phyloP scores from a whole-genome alignment of 1,140 invertebrate species.

The Pantala flavescens region DNA sequence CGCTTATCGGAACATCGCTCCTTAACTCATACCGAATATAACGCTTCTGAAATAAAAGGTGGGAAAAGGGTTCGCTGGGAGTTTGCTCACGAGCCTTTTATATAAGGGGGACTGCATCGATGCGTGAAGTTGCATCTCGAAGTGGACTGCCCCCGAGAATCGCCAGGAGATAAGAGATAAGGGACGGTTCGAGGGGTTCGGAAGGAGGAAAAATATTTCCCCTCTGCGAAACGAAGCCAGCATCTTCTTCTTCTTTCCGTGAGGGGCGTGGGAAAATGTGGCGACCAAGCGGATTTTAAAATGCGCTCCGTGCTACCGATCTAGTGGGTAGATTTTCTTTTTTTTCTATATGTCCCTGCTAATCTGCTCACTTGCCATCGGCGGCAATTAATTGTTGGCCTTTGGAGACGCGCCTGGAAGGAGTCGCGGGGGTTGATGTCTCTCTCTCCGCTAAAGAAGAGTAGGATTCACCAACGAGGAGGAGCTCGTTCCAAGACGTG shows the following conservation, averaged over 20 bases:
- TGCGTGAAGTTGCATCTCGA: not conserved
- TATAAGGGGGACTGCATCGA: not conserved
- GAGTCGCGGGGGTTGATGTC: no score
- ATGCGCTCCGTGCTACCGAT: not conserved
- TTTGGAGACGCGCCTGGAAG: no score
- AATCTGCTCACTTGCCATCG: no score
- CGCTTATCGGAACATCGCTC: not conserved
- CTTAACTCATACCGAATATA: not conserved
- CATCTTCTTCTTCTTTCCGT: not conserved
- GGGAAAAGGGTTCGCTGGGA: not conserved
- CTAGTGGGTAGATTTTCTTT: no score
- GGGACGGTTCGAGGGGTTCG: not conserved
- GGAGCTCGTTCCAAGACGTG: no score
- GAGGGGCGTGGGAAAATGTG: not conserved
- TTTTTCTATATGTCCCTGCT: no score
- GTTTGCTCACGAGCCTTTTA: not conserved
- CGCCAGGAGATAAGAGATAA: not conserved
- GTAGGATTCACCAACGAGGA: no score
- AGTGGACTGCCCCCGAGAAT: not conserved
- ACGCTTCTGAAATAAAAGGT: not conserved
- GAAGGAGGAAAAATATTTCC: not conserved
- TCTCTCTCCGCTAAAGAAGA: no score
- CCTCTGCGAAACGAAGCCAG: not conserved
- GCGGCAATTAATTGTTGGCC: no score
- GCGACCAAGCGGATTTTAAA: not conserved